A percentile compares a stretch with the other conserved stretches of the same genome.
These are phyloP conservation scores for Troides oblongomaculatus DNA, from an alignment of 2,888 invertebrate species.

Conservation along the genomic window DNA sequence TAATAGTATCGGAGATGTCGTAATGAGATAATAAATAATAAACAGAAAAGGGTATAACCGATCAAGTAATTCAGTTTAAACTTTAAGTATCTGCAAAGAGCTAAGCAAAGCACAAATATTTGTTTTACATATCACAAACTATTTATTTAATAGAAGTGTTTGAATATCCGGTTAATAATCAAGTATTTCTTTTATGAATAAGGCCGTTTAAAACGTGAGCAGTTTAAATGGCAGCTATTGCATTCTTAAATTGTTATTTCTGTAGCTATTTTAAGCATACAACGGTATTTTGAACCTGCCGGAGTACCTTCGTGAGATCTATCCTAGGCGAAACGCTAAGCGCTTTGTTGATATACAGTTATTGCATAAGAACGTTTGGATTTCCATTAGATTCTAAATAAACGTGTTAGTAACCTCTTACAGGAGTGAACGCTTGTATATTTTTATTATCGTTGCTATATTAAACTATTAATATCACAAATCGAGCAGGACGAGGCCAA, in stretches of 20 bases:
- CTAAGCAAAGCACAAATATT: too few species aligned
- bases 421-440: background rate
- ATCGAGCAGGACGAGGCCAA: too few species aligned
- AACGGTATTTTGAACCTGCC: constrained; percentile 30
- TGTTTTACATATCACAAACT: too few species aligned
- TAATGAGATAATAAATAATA: too few species aligned
- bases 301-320: constrained; percentile 27
- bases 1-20: too few species aligned
- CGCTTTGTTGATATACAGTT: constrained; percentile 27
- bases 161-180: background rate
- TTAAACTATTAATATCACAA: too few species aligned
- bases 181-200: background rate
- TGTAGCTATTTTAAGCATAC: constrained; percentile 29
- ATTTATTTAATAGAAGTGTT: too few species aligned
- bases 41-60: too few species aligned
- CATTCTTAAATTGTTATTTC: constrained; percentile 30
- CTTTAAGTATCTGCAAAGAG: too few species aligned
- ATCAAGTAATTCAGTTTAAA: too few species aligned
- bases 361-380: constrained; percentile 18
- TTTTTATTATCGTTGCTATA: too few species aligned
- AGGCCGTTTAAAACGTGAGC: constrained; percentile 3
- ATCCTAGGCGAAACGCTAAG: constrained; percentile 18
- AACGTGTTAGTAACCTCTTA: background rate
- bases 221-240: constrained; percentile 22
- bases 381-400: constrained; percentile 20